Conservation (phyloP, 2,113 vertebrate genomes). For the Cynopterus brachyotis region DNA sequence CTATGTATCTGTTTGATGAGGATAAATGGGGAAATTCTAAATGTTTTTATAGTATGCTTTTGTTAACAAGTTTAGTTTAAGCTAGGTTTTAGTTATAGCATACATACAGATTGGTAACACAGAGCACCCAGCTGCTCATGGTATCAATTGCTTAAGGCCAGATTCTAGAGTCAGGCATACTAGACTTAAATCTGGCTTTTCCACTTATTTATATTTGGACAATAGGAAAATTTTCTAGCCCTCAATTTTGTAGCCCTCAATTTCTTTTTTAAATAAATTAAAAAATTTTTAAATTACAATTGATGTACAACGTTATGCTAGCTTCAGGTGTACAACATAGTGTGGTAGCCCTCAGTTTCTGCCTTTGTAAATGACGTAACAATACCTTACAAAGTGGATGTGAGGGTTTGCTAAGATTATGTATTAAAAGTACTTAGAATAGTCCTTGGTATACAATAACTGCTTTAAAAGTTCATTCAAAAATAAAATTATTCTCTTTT, state of each 20-base stretch:
- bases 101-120: background rate
- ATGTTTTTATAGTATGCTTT: background rate
- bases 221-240: background rate
- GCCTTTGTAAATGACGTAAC: background rate
- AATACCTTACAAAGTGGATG: background rate
- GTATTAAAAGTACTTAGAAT: background rate
- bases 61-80: background rate
- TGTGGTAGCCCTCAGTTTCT: background rate
- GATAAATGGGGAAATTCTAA: background rate
- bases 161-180: background rate
- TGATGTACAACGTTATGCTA: too few relatives aligned
- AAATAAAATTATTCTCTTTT: background rate
- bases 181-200: background rate
- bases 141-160: background rate
- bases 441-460: background rate
- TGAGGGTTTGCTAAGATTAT: background rate
- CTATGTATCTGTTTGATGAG: background rate
- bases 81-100: background rate
- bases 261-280: background rate
- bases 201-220: background rate
- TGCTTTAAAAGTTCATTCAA: background rate
- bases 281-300: too few relatives aligned
- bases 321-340: background rate
- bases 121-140: background rate
- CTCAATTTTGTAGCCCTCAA: background rate